Evolutionary conservation across 1,140 invertebrate species (phyloP).

Genomic region (Hetaerina americana): DNA sequence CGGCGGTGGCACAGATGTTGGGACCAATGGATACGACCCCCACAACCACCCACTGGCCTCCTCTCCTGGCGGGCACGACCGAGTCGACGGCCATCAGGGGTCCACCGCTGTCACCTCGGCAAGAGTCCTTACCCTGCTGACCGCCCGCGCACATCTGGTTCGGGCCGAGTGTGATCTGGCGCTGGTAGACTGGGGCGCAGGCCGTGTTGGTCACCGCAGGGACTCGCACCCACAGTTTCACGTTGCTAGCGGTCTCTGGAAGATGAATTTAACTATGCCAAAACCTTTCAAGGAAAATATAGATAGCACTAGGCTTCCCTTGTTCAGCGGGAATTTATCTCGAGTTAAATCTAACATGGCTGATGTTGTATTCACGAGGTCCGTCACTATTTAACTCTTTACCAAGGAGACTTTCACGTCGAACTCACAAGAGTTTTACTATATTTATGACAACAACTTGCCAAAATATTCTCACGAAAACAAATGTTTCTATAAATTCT

Average conservation of each 20-base stretch:
- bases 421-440: no score
- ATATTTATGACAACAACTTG: no score
- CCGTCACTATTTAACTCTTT: no score
- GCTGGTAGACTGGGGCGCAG: not conserved
- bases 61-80: not conserved
- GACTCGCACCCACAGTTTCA: not conserved
- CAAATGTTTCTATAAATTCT: no score
- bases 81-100: conserved; percentile 24
- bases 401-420: no score
- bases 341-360: no score
- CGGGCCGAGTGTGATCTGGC: not conserved
- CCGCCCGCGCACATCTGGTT: not conserved
- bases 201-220: not conserved
- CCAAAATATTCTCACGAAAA: no score
- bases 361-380: no score
- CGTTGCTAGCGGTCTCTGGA: not conserved
- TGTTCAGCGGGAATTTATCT: no score
- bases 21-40: conserved; percentile 66
- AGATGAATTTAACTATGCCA: no score
- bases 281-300: no score
- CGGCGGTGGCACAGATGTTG: conserved; percentile 38
- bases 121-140: conserved; percentile 22
- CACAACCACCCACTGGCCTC: not conserved
- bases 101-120: conserved; percentile 36
- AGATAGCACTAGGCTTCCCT: no score